phyloP scores from a whole-genome alignment of 1,140 invertebrate genomes.

The Meloidogyne hapla region DNA sequence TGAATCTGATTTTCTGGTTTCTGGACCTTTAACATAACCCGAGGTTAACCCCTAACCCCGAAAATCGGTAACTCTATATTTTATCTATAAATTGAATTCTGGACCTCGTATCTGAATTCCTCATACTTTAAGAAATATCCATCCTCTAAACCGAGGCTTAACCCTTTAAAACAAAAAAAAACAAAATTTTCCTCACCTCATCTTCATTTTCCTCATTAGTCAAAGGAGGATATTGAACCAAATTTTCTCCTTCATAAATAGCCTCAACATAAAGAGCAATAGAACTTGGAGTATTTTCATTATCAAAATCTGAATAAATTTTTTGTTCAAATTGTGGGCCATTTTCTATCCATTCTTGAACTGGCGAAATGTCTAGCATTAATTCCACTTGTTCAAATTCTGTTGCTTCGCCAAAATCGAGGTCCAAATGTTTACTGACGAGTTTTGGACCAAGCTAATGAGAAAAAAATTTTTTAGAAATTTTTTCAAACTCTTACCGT shows the following conservation, averaged over 20 bases:
- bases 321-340: conserved; percentile 19
- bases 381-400: conserved; percentile 7
- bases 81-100: no score
- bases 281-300: not conserved
- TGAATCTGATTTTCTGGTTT: no score
- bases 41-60: no score
- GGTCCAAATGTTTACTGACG: not conserved
- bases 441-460: not conserved
- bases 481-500: conserved; percentile 33
- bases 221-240: conserved; percentile 38
- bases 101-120: no score
- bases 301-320: conserved; percentile 1
- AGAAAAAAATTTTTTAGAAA: not conserved
- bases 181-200: not conserved
- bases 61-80: no score
- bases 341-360: conserved; percentile 27
- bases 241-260: conserved; percentile 48
- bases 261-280: conserved; percentile 52
- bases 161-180: no score
- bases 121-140: no score
- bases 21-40: no score
- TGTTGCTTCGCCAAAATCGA: not conserved
- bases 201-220: not conserved
- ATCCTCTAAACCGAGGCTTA: no score
- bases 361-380: not conserved